Conservation (phyloP, 2,797 vertebrate species). For the Muscicapa striata region DNA sequence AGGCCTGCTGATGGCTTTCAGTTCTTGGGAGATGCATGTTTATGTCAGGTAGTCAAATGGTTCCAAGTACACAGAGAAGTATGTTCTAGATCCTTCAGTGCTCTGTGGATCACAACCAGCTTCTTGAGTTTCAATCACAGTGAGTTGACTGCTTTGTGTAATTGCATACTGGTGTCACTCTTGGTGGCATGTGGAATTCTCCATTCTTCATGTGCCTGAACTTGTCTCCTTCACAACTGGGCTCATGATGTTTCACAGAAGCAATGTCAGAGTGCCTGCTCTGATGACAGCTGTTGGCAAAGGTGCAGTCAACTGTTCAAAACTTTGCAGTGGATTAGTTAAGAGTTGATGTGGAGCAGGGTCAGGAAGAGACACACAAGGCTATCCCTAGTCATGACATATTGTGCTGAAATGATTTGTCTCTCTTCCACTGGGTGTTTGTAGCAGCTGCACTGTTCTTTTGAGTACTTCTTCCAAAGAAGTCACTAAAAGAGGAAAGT, state of each 20-base stretch:
- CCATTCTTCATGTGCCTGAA: not conserved
- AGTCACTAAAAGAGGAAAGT: not conserved
- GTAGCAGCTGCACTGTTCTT: not conserved
- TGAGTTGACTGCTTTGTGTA: not conserved
- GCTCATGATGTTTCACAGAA: not conserved
- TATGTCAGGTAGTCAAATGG: not conserved
- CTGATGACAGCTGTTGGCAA: not conserved
- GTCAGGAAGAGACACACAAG: not conserved
- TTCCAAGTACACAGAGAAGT: not conserved
- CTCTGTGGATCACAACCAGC: not conserved
- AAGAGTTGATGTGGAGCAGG: not conserved
- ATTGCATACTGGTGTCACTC: not conserved
- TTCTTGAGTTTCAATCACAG: not conserved
- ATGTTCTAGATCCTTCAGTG: not conserved
- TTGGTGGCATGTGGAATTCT: not conserved
- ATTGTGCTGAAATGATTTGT: not conserved
- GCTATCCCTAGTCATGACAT: not conserved
- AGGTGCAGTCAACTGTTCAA: not conserved
- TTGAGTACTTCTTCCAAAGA: not conserved
- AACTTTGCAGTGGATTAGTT: not conserved
- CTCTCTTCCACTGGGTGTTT: not conserved
- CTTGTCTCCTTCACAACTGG: not conserved
- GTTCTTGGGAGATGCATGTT: not conserved
- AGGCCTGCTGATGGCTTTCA: not conserved
- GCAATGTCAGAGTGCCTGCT: not conserved